A percentile compares a stretch with the other conserved stretches of the same genome.
phyloP scores from a whole-genome alignment of 2,888 invertebrate genomes.

The Amiota mariae region DNA sequence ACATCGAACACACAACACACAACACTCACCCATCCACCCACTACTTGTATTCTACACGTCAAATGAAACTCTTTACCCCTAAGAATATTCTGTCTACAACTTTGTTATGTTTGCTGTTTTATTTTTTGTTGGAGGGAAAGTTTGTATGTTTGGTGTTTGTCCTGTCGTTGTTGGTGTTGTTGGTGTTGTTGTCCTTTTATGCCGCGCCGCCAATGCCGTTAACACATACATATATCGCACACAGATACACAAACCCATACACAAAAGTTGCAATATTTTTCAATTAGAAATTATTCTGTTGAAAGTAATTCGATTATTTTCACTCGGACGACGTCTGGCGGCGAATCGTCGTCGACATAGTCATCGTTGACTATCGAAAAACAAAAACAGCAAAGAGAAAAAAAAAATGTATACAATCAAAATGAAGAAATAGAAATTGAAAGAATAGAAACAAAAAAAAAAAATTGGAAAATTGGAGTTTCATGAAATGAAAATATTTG shows the following conservation, averaged over 20 bases:
- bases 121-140: background rate
- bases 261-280: conserved; percentile 74
- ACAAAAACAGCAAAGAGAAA: conserved; percentile 5
- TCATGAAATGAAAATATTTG: conserved; percentile 53
- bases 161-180: conserved; percentile 32
- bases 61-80: background rate
- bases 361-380: background rate
- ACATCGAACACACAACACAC: too few relatives aligned
- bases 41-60: conserved; percentile 11
- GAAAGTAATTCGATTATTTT: conserved; percentile 75
- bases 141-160: conserved; percentile 32
- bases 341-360: background rate
- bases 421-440: conserved; percentile 31
- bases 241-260: conserved; percentile 36
- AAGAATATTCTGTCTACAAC: conserved; percentile 34
- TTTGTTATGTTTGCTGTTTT: conserved; percentile 25
- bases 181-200: conserved; percentile 34
- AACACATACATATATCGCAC: conserved; percentile 27
- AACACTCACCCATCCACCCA: too few relatives aligned
- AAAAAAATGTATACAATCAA: conserved; percentile 24
- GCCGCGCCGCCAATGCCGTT: conserved; percentile 13
- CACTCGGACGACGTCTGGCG: conserved; percentile 66
- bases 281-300: conserved; percentile 75
- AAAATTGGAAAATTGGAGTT: conserved; percentile 47
- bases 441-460: conserved; percentile 20